A percentile compares a stretch with the other conserved stretches of the same genome.
Conservation (phyloP, 2,888 invertebrate species). For the Magallana nippona region DNA sequence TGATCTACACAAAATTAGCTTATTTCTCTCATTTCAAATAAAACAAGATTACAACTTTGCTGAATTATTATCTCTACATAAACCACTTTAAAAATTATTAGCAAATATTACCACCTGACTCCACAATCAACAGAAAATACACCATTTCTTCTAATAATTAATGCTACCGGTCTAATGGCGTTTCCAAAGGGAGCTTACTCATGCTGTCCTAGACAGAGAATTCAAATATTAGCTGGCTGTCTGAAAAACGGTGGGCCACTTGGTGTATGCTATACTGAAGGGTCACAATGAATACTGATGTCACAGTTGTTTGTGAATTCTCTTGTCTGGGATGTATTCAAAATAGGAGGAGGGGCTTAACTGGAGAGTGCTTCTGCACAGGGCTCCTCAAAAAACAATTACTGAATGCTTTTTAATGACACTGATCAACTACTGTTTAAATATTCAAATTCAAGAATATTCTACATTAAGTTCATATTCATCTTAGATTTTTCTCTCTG, state of each 20-base stretch:
- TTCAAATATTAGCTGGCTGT: slow-evolving; percentile 30
- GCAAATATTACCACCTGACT: slow-evolving; percentile 9
- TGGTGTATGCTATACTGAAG: slow-evolving; percentile 29
- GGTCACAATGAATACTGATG: slow-evolving; percentile 40
- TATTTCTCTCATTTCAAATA: slow-evolving; percentile 1
- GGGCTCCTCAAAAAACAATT: neutral
- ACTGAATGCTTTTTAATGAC: neutral
- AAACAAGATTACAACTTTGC: neutral
- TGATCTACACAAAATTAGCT: neutral
- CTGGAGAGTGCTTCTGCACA: neutral
- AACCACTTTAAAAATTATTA: neutral
- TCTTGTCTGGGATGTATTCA: slow-evolving; percentile 44
- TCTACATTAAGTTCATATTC: neutral
- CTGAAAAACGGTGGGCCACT: slow-evolving; percentile 39
- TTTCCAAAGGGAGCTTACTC: slow-evolving; percentile 35
- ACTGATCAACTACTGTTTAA: slow-evolving; percentile 23
- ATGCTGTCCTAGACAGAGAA: slow-evolving; percentile 35
- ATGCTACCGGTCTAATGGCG: slow-evolving; percentile 33
- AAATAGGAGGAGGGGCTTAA: slow-evolving; percentile 40
- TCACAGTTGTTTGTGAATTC: slow-evolving; percentile 37
- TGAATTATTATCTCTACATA: neutral
- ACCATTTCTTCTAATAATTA: slow-evolving; percentile 27
- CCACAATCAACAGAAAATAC: slow-evolving; percentile 1
- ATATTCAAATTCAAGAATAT: slow-evolving; percentile 18
- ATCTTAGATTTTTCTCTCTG: neutral